phyloP scores from a whole-genome alignment of 2,888 invertebrate species.

The Mystacides longicornis region DNA sequence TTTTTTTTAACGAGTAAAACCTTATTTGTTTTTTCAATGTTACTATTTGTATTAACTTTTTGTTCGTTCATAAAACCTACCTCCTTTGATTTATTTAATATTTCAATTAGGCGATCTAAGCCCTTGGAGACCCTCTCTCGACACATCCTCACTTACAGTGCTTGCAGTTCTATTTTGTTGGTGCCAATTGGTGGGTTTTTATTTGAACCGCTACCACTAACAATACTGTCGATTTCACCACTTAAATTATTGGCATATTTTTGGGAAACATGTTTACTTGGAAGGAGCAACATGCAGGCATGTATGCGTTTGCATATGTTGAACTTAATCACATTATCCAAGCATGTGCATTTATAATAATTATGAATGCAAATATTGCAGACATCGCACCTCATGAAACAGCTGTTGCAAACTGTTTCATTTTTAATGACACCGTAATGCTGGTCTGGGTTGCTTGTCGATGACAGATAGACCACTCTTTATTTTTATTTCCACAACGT shows the following conservation, averaged over 20 bases:
- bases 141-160: too few species aligned
- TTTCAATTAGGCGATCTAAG: too few species aligned
- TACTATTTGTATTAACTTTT: too few species aligned
- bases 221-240: neutral
- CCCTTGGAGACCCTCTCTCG: too few species aligned
- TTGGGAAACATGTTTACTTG: neutral
- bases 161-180: too few species aligned
- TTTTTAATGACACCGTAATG: neutral
- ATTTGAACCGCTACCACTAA: neutral
- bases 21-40: too few species aligned
- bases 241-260: neutral
- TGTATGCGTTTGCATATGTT: constrained; percentile 6
- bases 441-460: neutral
- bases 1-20: too few species aligned
- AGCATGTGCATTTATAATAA: neutral
- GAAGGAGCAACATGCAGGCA: neutral
- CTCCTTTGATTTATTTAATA: too few species aligned
- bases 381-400: neutral
- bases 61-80: too few species aligned
- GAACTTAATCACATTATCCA: neutral
- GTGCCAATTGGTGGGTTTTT: neutral
- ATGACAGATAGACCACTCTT: neutral
- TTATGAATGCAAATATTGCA: neutral
- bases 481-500: neutral
- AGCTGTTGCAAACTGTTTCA: neutral